Percentiles rank a stretch among this genome's conserved stretches.
Conservation (phyloP, 1,140 invertebrate genomes). For the Drosophila pandora region DNA sequence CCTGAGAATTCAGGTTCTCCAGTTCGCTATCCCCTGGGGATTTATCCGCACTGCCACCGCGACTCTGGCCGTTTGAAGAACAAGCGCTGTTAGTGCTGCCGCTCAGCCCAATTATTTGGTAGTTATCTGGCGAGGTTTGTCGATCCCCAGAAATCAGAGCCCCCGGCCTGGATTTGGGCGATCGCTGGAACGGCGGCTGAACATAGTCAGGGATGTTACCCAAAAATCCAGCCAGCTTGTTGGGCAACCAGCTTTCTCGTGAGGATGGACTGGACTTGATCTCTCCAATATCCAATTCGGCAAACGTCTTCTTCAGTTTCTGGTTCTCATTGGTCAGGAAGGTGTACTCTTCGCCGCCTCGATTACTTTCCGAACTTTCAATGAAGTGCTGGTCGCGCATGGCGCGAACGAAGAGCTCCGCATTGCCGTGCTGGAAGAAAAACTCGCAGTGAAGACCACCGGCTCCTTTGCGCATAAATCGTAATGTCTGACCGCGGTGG, state of each 20-base stretch:
- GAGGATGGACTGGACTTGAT: constrained; percentile 67
- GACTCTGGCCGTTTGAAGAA: constrained; percentile 65
- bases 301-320: constrained; percentile 91
- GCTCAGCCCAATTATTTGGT: constrained; percentile 71
- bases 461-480: constrained; percentile 87
- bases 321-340: constrained; percentile 84
- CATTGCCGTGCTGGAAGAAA: constrained; percentile 94
- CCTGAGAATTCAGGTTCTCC: constrained; percentile 75
- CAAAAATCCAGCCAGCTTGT: constrained; percentile 70
- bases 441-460: constrained; percentile 91
- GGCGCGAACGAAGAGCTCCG: constrained; percentile 89
- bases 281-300: constrained; percentile 89
- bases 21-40: constrained; percentile 75
- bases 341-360: constrained; percentile 63
- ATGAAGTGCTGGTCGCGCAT: constrained; percentile 85
- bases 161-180: constrained; percentile 87
- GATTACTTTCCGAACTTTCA: constrained; percentile 44
- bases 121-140: constrained; percentile 68
- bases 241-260: constrained; percentile 75
- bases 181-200: constrained; percentile 87
- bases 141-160: constrained; percentile 73
- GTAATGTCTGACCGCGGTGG: constrained; percentile 88
- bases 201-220: constrained; percentile 78
- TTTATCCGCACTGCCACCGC: constrained; percentile 70
- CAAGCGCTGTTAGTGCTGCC: constrained; percentile 71